Evolutionary conservation across 2,888 invertebrate species (phyloP).

Genomic region (Eudasyphora cyanicolor): DNA sequence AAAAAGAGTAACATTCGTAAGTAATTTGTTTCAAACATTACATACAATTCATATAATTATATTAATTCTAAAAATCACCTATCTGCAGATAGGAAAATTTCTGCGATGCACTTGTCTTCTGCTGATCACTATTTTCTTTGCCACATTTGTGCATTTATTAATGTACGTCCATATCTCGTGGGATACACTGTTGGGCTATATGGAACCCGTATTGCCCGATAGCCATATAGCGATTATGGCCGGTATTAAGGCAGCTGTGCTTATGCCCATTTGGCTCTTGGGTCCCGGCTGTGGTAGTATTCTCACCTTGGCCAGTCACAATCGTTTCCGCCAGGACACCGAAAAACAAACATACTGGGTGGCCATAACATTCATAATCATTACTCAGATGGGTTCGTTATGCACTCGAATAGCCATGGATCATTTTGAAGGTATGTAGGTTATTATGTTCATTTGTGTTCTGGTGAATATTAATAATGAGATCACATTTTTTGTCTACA

Average conservation of each 20-base stretch:
- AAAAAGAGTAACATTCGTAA: conserved; percentile 73
- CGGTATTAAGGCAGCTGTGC: conserved; percentile 67
- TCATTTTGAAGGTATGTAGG: conserved; percentile 74
- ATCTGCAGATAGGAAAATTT: conserved; percentile 74
- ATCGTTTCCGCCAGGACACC: conserved; percentile 87
- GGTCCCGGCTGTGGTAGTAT: conserved; percentile 93
- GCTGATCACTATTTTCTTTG: conserved; percentile 72
- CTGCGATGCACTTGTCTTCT: conserved; percentile 74
- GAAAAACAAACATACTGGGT: conserved; percentile 78
- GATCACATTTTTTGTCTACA: conserved; percentile 51
- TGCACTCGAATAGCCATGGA: conserved; percentile 76
- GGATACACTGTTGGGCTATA: conserved; percentile 66
- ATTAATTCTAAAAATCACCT: too few species aligned
- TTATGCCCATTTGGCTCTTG: conserved; percentile 84
- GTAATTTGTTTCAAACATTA: conserved; percentile 40
- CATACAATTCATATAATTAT: background rate
- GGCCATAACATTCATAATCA: conserved; percentile 72
- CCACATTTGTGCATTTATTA: conserved; percentile 72
- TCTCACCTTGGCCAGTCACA: conserved; percentile 91
- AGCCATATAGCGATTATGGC: conserved; percentile 63
- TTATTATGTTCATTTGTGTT: background rate
- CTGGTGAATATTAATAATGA: background rate
- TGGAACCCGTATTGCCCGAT: conserved; percentile 67
- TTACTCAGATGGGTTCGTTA: conserved; percentile 72
- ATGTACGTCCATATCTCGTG: conserved; percentile 69